A percentile compares a stretch with the other conserved stretches of the same genome.
phyloP scores from a whole-genome alignment of 1,140 invertebrate species.

The Manduca sexta region DNA sequence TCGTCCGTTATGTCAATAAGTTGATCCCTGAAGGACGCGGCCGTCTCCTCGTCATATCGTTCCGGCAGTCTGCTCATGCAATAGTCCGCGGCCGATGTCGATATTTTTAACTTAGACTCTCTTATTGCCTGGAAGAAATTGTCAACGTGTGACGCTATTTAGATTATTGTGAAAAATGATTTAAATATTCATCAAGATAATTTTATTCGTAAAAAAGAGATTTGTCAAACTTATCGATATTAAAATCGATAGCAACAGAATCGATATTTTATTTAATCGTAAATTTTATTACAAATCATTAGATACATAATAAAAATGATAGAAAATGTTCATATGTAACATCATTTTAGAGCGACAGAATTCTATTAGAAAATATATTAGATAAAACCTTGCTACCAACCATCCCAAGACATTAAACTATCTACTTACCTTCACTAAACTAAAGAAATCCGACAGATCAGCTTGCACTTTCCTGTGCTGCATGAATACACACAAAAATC shows the following conservation, averaged over 20 bases:
- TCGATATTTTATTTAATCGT: no score
- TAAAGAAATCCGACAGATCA: constrained; percentile 38
- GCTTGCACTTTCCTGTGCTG: constrained; percentile 35
- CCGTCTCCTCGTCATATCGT: constrained; percentile 13
- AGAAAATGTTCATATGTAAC: no score
- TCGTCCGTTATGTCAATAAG: constrained; percentile 49
- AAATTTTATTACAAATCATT: no score
- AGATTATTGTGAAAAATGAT: no score
- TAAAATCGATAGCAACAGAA: no score
- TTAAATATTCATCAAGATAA: no score
- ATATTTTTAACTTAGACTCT: constrained; percentile 50
- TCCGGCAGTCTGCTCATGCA: constrained; percentile 42
- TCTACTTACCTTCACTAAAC: constrained; percentile 38
- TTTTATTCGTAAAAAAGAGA: no score
- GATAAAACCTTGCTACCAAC: no score
- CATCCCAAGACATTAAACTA: no score
- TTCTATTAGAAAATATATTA: neutral
- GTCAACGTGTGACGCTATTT: neutral
- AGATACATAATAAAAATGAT: no score
- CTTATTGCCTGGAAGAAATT: constrained; percentile 52
- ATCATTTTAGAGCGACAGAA: neutral
- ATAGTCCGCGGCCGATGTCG: constrained; percentile 47
- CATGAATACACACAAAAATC: constrained; percentile 49
- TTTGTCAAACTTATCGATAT: no score
- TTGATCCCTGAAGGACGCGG: constrained; percentile 20